Evolutionary conservation across 2,797 vertebrate genomes (phyloP).

Genomic region (Anisognathus igniventris): DNA sequence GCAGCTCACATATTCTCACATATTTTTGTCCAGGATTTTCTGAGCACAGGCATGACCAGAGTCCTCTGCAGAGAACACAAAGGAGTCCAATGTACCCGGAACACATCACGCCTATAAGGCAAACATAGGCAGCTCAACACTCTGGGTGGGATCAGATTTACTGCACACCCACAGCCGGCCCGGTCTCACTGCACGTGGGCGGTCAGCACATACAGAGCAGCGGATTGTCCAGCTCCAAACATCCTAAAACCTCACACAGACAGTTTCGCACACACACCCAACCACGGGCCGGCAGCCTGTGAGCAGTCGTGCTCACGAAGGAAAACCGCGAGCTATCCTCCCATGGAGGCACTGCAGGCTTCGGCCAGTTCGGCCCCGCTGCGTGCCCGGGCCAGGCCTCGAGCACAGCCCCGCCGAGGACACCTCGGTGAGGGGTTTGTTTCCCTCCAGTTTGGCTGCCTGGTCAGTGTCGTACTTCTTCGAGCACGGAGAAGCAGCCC

Average conservation of each 20-base stretch:
- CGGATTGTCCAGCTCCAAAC: neutral
- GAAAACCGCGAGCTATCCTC: fast-evolving
- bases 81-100: neutral
- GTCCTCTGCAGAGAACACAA: neutral
- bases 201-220: neutral
- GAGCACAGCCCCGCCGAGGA: fast-evolving
- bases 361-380: neutral
- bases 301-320: fast-evolving
- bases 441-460: fast-evolving
- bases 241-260: neutral
- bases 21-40: neutral
- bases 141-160: fast-evolving
- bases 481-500: neutral
- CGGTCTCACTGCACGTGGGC: fast-evolving
- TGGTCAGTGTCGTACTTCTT: neutral
- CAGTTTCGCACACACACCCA: fast-evolving
- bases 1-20: neutral
- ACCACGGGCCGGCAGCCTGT: fast-evolving
- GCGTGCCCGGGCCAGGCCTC: neutral
- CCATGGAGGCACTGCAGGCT: fast-evolving
- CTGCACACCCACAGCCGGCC: fast-evolving
- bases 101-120: neutral
- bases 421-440: fast-evolving
- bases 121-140: neutral
- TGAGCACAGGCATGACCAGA: neutral